phyloP scores from a whole-genome alignment of 1,140 invertebrate genomes.

The Drosophila bipectinata region DNA sequence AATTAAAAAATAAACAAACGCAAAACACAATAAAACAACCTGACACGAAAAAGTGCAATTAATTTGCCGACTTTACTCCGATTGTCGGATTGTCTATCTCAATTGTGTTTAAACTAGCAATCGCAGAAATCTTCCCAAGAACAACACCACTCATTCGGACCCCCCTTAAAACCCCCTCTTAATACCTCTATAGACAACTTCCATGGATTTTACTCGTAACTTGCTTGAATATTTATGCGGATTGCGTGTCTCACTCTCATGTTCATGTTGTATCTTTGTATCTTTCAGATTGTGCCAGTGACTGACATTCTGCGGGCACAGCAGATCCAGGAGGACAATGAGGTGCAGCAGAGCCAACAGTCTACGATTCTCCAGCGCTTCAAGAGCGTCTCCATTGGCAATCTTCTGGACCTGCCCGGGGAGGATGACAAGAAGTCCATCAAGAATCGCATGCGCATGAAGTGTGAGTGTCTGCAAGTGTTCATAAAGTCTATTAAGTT shows the following conservation, averaged over 20 bases:
- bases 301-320: conserved; percentile 77
- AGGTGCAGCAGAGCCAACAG: conserved; percentile 64
- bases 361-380: conserved; percentile 59
- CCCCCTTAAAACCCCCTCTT: neutral
- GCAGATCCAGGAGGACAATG: conserved; percentile 70
- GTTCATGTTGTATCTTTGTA: neutral
- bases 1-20: conserved; percentile 2
- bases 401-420: conserved; percentile 69
- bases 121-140: conserved; percentile 13
- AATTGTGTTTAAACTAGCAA: conserved; percentile 32
- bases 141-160: neutral
- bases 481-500: no score
- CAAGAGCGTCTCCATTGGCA: conserved; percentile 77
- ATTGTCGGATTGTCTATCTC: conserved; percentile 56
- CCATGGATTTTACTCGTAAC: neutral
- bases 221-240: conserved; percentile 23
- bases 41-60: conserved; percentile 68
- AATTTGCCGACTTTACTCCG: conserved; percentile 55
- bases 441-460: conserved; percentile 70
- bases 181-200: no score
- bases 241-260: conserved; percentile 33
- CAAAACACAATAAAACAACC: neutral
- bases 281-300: conserved; percentile 77
- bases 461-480: conserved; percentile 56
- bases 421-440: conserved; percentile 82